A percentile compares a stretch with the other conserved stretches of the same genome.
These are phyloP conservation scores for Rhopalosiphum nymphaeae DNA, from an alignment of 2,888 invertebrate species.

Conservation along the genomic window DNA sequence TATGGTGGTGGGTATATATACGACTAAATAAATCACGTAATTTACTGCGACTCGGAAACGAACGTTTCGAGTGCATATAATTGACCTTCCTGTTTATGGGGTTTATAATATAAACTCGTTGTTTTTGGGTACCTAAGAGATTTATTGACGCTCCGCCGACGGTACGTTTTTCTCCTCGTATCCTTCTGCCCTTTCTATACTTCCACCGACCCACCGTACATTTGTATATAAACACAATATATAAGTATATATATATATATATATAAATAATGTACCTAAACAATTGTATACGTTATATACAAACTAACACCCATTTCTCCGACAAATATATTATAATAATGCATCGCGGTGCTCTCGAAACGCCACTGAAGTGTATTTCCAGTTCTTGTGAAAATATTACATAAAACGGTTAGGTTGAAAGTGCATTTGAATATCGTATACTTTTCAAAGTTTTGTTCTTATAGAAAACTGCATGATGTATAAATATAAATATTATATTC, in stretches of 20 bases:
- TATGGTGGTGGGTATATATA: background rate
- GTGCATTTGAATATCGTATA: conserved; percentile 2
- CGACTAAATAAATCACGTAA: conserved; percentile 59
- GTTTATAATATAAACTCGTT: conserved; percentile 48
- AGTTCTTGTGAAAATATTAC: background rate
- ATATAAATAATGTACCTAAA: background rate
- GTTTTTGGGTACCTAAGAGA: conserved; percentile 50
- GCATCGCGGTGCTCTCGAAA: background rate
- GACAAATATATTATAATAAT: background rate
- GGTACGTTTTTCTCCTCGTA: conserved; percentile 34
- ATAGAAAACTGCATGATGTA: background rate
- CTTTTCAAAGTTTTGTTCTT: background rate
- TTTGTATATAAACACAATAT: background rate
- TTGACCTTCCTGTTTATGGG: conserved; percentile 54
- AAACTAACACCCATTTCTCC: background rate
- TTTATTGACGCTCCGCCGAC: conserved; percentile 39
- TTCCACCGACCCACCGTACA: background rate
- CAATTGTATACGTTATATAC: background rate
- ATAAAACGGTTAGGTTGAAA: background rate
- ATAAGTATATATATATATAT: too few species aligned
- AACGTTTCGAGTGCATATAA: conserved; percentile 55
- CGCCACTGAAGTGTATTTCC: background rate
- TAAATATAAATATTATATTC: background rate
- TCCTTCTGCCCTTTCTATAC: background rate
- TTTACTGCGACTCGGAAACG: conserved; percentile 58